Evolutionary conservation across 1,140 invertebrate genomes (phyloP).

Genomic region (Radopholus similis): DNA sequence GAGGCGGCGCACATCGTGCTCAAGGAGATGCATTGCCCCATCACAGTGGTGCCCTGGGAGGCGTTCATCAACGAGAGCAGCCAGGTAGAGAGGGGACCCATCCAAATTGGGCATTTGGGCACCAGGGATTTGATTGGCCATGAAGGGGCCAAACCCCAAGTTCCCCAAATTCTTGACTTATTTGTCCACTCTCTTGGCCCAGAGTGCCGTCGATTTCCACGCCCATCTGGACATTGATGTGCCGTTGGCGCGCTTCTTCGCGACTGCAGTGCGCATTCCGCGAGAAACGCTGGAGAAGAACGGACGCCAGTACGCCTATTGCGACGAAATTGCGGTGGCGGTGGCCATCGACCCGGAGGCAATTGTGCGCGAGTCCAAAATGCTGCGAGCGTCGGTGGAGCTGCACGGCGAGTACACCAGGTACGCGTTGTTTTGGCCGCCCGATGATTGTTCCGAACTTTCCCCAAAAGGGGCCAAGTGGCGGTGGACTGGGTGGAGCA

Average conservation of each 20-base stretch:
- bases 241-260: constrained; percentile 52
- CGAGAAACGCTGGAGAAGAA: constrained; percentile 37
- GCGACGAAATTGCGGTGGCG: constrained; percentile 53
- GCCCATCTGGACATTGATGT: constrained; percentile 47
- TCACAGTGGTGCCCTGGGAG: constrained; percentile 25
- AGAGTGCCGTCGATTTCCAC: constrained; percentile 56
- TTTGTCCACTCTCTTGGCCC: no score
- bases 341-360: constrained; percentile 47
- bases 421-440: constrained; percentile 10
- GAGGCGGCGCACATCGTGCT: constrained; percentile 31
- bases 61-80: constrained; percentile 18
- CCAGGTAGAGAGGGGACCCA: no score
- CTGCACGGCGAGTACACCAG: constrained; percentile 47
- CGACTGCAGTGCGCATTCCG: constrained; percentile 39
- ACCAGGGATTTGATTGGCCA: no score
- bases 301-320: constrained; percentile 50
- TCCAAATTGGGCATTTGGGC: constrained; percentile 10
- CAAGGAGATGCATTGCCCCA: constrained; percentile 34
- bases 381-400: constrained; percentile 47
- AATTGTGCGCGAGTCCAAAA: constrained; percentile 41
- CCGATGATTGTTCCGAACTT: no score
- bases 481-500: background rate
- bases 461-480: background rate
- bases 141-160: no score
- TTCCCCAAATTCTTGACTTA: no score